Evolutionary conservation across 2,888 invertebrate genomes (phyloP).

Genomic region (Bruchidius siliquastri): DNA sequence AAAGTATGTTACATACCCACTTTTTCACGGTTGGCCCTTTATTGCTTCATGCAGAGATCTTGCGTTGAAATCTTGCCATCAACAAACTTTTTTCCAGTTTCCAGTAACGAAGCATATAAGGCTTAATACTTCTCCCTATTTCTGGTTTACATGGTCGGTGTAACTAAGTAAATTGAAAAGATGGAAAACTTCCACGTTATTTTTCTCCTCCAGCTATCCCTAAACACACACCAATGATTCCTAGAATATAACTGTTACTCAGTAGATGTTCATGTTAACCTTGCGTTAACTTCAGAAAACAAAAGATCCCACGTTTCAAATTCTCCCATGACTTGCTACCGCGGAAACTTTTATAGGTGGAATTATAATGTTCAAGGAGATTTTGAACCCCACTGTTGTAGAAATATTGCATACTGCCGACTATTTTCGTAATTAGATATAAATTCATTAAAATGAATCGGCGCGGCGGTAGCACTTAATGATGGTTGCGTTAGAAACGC

Average conservation of each 20-base stretch:
- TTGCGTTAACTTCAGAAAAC: conserved; percentile 32
- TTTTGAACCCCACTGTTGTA: conserved; percentile 32
- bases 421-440: conserved; percentile 4
- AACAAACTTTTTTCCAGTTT: no score
- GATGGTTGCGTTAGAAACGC: conserved; percentile 14
- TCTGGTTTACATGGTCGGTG: no score
- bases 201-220: background rate
- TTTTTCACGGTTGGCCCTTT: no score
- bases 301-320: conserved; percentile 39
- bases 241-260: background rate
- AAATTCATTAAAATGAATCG: conserved; percentile 12
- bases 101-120: no score
- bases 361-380: conserved; percentile 40
- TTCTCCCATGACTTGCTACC: conserved; percentile 35
- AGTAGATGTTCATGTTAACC: conserved; percentile 22
- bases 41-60: no score
- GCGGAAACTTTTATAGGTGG: conserved; percentile 39
- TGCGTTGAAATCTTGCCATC: no score
- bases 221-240: background rate
- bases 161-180: no score
- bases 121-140: no score
- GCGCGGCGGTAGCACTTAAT: conserved; percentile 21
- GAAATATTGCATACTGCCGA: background rate
- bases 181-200: background rate
- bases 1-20: no score